Base-by-base conservation (phyloP, 2,797 vertebrate genomes). In the Tiaroga cobitis region DNA sequence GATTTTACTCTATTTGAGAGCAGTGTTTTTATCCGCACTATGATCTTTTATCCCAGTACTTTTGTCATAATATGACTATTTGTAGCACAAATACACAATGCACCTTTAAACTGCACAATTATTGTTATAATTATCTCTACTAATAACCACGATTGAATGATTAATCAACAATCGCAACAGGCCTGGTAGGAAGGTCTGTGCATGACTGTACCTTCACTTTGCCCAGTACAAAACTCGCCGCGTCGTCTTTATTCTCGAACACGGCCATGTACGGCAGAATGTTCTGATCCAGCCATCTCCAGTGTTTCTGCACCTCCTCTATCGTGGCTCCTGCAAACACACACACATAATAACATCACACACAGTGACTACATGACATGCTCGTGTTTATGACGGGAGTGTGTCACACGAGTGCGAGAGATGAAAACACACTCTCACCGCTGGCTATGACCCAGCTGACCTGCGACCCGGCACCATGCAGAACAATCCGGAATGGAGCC, bases 241-340 rank as follows among this genome's bases (percentile, higher is more conserved):
- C 95, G 87, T 99, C 98, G 21, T 98, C 97, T 89, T 98, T 98
- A 92, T 98, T 99, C 92, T 99, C 98, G 90, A 99, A 99, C 81
- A 99, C 98, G 0, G 97, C 95, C 91, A 99, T 95, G 18, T 97
- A 99, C 80, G 96, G 97, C 3, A 99, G 95, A 86, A 99, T 94
- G 90, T 99, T 98, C 92, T 97, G 96, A 67, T 96, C 94, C 92
- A 99, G 94, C 98, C 98, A 99, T 87, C 97, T 97, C 98, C 98
- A 99, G 90, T 99, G 98, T 88, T 94, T 95, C 89, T 95, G 97
- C 90, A 99, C 97, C 90, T 99, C 98, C 89, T 98, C 97, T 19
- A 94, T 89, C 7, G 96, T 96, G 21, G 97, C 97, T 85, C 98
- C 98, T 99, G 73, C 18, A 76, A 51, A 69, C n/a, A 79, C 24